Percentiles rank a stretch among this genome's conserved stretches.
These are phyloP conservation scores for Mobula hypostoma DNA, from an alignment of 2,113 vertebrate species.

Conservation along the genomic window DNA sequence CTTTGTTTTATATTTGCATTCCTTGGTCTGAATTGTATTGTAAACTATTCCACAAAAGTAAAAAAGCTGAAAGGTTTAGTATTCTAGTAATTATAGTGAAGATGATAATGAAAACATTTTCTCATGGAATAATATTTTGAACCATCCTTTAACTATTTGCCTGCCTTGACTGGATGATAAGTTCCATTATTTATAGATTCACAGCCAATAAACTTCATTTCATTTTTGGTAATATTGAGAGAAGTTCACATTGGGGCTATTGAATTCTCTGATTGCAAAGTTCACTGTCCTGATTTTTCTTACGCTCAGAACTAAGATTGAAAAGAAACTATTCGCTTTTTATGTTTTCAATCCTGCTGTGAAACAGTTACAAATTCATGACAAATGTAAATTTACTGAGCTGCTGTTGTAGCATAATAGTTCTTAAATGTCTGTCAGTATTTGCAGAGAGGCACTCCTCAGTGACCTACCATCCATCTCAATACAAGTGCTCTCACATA, in stretches of 20 bases:
- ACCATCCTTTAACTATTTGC: background rate
- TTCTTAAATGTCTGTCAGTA: background rate
- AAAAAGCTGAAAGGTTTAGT: background rate
- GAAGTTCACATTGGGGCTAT: background rate
- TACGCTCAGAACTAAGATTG: background rate
- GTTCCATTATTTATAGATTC: background rate
- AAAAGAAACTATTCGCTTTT: conserved; percentile 16
- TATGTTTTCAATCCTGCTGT: background rate
- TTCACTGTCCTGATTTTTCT: background rate
- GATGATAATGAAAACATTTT: background rate
- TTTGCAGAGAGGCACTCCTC: conserved; percentile 24
- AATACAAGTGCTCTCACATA: conserved; percentile 32
- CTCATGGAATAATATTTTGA: background rate
- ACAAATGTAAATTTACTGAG: conserved; percentile 23
- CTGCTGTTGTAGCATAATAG: conserved; percentile 5
- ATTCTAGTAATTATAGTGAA: background rate
- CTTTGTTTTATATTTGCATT: background rate
- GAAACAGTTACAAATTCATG: conserved; percentile 7
- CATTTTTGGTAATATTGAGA: background rate
- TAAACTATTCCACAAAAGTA: background rate
- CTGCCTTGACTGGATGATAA: background rate
- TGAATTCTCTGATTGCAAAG: conserved; percentile 10
- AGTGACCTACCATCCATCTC: conserved; percentile 32
- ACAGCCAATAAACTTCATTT: background rate
- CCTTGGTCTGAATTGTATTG: background rate